Percentiles rank a stretch among this genome's conserved stretches.
phyloP scores from a whole-genome alignment of 2,113 vertebrate genomes.

The Pteropus alecto region DNA sequence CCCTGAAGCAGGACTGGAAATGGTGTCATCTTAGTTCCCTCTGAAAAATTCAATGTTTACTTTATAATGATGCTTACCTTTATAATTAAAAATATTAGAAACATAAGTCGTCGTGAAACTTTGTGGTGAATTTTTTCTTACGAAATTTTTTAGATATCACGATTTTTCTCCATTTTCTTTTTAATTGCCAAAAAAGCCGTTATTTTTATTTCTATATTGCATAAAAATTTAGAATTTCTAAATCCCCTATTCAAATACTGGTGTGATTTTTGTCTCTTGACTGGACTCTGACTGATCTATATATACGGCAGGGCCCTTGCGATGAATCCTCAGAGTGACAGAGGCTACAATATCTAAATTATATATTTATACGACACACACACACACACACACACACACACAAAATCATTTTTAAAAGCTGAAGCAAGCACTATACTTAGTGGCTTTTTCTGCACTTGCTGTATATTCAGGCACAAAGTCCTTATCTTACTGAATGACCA shows the following conservation, averaged over 20 bases:
- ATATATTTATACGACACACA: neutral
- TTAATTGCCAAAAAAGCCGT: neutral
- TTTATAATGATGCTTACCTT: neutral
- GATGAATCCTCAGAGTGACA: neutral
- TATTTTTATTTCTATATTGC: neutral
- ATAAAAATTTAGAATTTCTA: neutral
- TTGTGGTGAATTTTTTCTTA: neutral
- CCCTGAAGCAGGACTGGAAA: neutral
- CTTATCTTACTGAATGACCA: neutral
- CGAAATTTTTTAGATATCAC: neutral
- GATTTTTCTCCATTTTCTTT: neutral
- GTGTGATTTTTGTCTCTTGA: neutral
- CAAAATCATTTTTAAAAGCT: neutral
- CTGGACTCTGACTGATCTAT: neutral
- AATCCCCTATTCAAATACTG: neutral
- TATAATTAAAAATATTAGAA: neutral
- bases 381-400: no score
- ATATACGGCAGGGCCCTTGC: neutral
- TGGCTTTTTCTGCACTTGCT: neutral
- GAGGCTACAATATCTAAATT: neutral
- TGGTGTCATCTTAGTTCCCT: neutral
- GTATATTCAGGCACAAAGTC: neutral
- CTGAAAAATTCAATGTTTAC: neutral
- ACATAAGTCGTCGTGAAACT: neutral
- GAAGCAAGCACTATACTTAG: neutral